Evolutionary conservation across 2,113 vertebrate genomes (phyloP).

Genomic region (Hystrix cristata): DNA sequence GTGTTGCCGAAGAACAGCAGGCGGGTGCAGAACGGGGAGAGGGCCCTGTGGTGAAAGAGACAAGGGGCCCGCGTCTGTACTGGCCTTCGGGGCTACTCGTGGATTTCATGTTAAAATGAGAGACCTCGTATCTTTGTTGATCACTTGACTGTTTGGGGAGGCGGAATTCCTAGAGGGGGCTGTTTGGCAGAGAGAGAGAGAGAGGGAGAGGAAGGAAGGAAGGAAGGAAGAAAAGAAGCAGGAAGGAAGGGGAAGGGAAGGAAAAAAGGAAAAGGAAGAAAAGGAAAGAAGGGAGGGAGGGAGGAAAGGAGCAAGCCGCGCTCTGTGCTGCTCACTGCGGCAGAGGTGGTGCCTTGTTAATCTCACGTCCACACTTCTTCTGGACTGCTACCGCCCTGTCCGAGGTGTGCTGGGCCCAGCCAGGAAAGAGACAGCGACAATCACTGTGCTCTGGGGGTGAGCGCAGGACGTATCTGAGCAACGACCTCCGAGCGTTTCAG

Average conservation of each 20-base stretch:
- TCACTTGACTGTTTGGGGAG: background rate
- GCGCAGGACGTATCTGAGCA: too few relatives aligned
- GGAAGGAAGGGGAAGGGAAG: accelerated
- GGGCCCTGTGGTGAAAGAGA: background rate
- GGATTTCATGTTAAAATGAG: background rate
- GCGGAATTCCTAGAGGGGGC: background rate
- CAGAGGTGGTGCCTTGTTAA: background rate
- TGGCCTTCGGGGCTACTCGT: background rate
- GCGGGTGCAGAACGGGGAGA: too few relatives aligned
- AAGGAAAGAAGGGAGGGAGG: background rate
- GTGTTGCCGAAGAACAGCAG: background rate
- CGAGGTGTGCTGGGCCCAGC: too few relatives aligned
- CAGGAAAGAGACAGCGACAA: background rate
- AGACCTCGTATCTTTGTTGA: background rate
- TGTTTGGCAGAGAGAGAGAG: background rate
- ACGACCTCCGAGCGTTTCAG: too few relatives aligned
- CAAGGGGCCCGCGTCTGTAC: too few relatives aligned
- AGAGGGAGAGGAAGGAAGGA: background rate
- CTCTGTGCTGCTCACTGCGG: background rate
- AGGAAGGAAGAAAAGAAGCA: background rate
- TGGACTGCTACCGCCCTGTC: background rate
- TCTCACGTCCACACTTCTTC: background rate
- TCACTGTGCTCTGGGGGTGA: background rate
- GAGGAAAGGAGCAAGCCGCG: background rate
- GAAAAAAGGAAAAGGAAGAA: background rate